Percentiles rank a stretch among this genome's conserved stretches.
Conservation (phyloP, 2,113 vertebrate species). For the Cololabis saira region DNA sequence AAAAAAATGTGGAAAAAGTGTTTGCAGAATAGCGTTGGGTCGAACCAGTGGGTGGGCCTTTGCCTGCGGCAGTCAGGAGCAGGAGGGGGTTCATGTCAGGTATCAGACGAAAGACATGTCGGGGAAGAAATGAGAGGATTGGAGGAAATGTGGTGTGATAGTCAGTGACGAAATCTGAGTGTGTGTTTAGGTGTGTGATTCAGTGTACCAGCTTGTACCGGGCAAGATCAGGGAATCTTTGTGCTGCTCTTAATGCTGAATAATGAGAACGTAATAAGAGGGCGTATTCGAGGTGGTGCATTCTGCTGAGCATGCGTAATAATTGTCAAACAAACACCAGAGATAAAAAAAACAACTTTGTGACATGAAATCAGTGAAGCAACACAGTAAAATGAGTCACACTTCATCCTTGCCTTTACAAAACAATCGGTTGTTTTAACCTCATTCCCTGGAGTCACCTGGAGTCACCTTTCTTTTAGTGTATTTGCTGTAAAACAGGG, state of each 20-base stretch:
- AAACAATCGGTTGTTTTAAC: too few species aligned
- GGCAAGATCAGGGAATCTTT: conserved; percentile 47
- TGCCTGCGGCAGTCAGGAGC: neutral
- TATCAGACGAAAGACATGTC: conserved; percentile 52
- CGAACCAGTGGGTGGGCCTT: conserved; percentile 40
- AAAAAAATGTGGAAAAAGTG: conserved; percentile 7
- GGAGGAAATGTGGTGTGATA: conserved; percentile 30
- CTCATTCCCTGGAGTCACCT: too few species aligned
- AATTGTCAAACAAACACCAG: neutral
- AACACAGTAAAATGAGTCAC: neutral
- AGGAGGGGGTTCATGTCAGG: conserved; percentile 61
- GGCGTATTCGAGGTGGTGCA: conserved; percentile 50
- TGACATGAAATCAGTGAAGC: neutral
- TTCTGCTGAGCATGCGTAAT: conserved; percentile 13
- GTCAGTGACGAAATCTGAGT: conserved; percentile 33
- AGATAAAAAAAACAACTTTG: neutral
- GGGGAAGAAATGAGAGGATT: conserved; percentile 30
- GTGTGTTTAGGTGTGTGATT: conserved; percentile 58
- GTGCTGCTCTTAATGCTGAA: conserved; percentile 50
- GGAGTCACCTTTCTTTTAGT: too few species aligned
- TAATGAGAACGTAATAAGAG: conserved; percentile 60
- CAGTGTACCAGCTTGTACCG: conserved; percentile 57
- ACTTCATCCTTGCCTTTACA: too few species aligned
- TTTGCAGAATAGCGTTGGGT: conserved; percentile 4
- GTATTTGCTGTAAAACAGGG: too few species aligned